A percentile compares a stretch with the other conserved stretches of the same genome.
Evolutionary conservation across 1,140 invertebrate species (phyloP).

Genomic region (Acyrthosiphon pisum): DNA sequence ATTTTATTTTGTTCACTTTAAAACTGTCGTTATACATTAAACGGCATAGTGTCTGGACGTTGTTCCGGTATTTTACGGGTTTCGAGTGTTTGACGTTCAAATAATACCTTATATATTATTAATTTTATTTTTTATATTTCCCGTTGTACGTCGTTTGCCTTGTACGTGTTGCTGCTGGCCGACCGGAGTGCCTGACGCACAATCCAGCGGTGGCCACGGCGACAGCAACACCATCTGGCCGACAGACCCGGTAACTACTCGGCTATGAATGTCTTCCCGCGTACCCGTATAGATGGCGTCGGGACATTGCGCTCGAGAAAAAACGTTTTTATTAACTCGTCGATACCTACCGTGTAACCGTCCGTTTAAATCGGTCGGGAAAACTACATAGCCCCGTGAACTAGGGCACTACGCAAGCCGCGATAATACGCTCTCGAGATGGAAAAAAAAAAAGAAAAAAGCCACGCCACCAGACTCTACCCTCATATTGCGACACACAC

Average conservation of each 20-base stretch:
- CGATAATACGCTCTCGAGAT: neutral
- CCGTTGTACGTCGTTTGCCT: neutral
- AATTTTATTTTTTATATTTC: neutral
- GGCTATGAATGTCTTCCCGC: neutral
- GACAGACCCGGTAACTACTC: neutral
- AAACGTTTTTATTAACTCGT: neutral
- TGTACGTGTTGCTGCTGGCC: neutral
- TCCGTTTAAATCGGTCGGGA: neutral
- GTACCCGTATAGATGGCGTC: neutral
- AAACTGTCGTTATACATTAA: neutral
- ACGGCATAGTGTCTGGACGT: neutral
- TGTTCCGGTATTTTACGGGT: neutral
- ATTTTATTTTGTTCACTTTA: neutral
- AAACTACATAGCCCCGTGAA: neutral
- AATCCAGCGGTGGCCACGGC: neutral
- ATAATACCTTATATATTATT: too few relatives aligned
- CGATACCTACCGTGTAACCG: neutral
- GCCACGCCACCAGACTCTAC: too few relatives aligned
- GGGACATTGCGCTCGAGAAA: neutral
- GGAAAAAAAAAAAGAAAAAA: neutral
- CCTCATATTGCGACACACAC: neutral
- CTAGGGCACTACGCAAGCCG: neutral
- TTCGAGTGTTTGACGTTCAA: neutral
- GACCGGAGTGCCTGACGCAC: neutral
- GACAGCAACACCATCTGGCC: neutral